Evolutionary conservation across 2,888 invertebrate species (phyloP).

Genomic region (Coleophora flavipennella): DNA sequence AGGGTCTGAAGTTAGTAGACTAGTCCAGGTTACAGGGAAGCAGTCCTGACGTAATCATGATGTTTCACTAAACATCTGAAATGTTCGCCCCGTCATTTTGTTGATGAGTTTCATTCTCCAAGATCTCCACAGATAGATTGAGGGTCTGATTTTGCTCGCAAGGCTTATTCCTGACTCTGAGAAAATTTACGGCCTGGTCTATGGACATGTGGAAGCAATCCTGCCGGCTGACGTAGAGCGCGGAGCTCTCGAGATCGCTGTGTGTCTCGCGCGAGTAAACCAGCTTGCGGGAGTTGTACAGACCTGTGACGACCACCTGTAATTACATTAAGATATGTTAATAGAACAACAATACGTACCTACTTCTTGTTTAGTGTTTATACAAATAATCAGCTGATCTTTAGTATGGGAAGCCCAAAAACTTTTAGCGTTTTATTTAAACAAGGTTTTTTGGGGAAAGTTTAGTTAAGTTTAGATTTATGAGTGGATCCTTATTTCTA

Average conservation of each 20-base stretch:
- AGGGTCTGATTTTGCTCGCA: slow-evolving; percentile 40
- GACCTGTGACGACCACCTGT: slow-evolving; percentile 45
- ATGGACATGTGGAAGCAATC: slow-evolving; percentile 58
- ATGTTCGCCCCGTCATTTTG: no score
- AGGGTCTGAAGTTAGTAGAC: no score
- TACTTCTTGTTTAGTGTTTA: neutral
- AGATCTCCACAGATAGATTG: slow-evolving; percentile 27
- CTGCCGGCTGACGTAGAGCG: slow-evolving; percentile 41
- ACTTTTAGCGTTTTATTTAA: no score
- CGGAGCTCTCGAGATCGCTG: slow-evolving; percentile 52
- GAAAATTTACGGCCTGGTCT: slow-evolving; percentile 54
- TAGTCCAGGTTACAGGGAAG: no score
- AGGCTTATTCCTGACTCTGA: slow-evolving; percentile 42
- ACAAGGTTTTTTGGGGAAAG: no score
- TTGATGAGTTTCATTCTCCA: slow-evolving; percentile 4
- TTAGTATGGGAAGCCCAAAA: no score
- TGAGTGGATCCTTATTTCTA: neutral
- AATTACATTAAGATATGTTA: no score
- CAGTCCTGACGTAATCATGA: no score
- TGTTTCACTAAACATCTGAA: no score
- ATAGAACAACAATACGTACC: neutral
- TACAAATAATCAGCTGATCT: no score
- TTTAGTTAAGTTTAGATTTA: no score
- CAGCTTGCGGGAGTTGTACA: slow-evolving; percentile 39
- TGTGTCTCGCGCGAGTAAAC: slow-evolving; percentile 48